Evolutionary conservation across 2,113 vertebrate genomes (phyloP).

Genomic region (Conger conger): DNA sequence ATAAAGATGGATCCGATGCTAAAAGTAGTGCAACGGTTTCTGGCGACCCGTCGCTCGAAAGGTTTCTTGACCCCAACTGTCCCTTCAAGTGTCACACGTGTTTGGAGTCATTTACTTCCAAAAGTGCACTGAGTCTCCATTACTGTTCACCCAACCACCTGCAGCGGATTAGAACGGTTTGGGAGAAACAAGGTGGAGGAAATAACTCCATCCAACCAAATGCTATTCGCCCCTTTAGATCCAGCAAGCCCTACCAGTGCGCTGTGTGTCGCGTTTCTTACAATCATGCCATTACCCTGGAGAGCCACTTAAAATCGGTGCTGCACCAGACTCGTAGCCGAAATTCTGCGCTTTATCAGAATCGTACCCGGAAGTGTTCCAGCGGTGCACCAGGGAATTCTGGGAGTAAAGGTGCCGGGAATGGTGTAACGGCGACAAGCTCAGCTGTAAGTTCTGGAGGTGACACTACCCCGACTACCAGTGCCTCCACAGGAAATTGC

Average conservation of each 20-base stretch:
- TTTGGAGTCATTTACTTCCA: conserved; percentile 82
- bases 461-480: conserved; percentile 50
- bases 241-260: conserved; percentile 87
- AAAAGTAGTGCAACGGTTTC: conserved; percentile 56
- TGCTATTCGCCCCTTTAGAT: conserved; percentile 59
- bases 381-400: conserved; percentile 41
- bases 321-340: conserved; percentile 85
- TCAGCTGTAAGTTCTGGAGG: conserved; percentile 47
- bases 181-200: conserved; percentile 58
- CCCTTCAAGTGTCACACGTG: conserved; percentile 85
- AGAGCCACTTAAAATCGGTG: conserved; percentile 90
- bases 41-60: conserved; percentile 24
- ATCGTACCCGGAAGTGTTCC: conserved; percentile 66
- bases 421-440: conserved; percentile 38
- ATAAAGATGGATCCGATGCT: conserved; percentile 50
- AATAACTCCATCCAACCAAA: conserved; percentile 37
- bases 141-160: conserved; percentile 85
- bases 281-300: conserved; percentile 87
- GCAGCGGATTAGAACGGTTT: conserved; percentile 80
- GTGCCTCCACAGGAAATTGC: conserved; percentile 52
- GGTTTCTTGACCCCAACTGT: conserved; percentile 59
- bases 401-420: conserved; percentile 37
- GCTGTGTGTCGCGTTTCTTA: conserved; percentile 85
- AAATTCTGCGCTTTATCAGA: conserved; percentile 79
- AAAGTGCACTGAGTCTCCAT: conserved; percentile 82